Base-by-base conservation (phyloP, 2,888 invertebrate genomes). In the Diachrysia chrysitis region DNA sequence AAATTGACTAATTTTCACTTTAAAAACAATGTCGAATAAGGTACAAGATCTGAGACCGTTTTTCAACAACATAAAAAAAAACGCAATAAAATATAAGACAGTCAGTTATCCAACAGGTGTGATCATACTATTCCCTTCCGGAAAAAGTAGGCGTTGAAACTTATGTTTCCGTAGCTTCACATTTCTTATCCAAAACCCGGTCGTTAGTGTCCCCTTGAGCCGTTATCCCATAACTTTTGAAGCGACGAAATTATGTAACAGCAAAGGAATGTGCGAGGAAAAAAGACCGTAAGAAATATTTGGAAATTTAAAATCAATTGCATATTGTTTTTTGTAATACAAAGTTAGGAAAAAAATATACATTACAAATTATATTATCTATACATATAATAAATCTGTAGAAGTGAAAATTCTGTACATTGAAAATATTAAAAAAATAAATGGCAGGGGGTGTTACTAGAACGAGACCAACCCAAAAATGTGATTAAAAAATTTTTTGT, bases 271-370 rank as follows among this genome's bases (percentile, higher is more conserved):
- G 57, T 10, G 63, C 48, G 48, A 66, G 19, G 42, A 59, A 71
- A 80, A 70, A 25, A 65, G 32, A 69, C 62, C 3, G 32, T 17
- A 21, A 46, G 48, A 66, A 70, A 73, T n/a, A 62, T 67, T 60
- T 59, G 58, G 66, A 42, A 80, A 73, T 73, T 80, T 68, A 63
- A 71, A 71, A 73, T 77, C 81, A 69, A 79, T 78, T 78, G 48
- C 46, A 63, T 62, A 71, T 79, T 76, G 77, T 78, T 80, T 80
- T 77, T 69, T 64, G 25, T 71, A 68, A 77, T 80, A 79, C 60
- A 66, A 77, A 80, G 14, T 35, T 35, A 14, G 12, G 1, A 29
- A 32, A 32, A 1, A 32, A 32, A n/a, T n/a, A n/a, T n/a, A n/a
- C n/a, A n/a, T n/a, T n/a, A n/a, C n/a, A n/a, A n/a, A n/a, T n/a